phyloP scores from a whole-genome alignment of 1,140 invertebrate genomes.

The Procambarus virginalis region DNA sequence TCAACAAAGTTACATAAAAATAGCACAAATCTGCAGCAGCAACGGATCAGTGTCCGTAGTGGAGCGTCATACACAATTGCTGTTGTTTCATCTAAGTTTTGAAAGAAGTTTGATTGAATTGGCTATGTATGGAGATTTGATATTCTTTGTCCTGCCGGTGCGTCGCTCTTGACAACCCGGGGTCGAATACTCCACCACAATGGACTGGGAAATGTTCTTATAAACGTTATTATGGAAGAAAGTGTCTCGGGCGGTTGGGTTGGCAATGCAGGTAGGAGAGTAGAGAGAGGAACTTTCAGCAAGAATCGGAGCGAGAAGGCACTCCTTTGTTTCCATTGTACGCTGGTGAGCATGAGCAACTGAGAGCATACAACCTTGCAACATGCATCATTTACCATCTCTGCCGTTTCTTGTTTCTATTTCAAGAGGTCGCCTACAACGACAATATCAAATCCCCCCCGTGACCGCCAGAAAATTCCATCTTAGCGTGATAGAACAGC shows the following conservation, averaged over 20 bases:
- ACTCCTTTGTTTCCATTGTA: conserved; percentile 3
- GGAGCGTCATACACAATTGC: not conserved
- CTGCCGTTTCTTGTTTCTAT: not conserved
- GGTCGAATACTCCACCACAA: not conserved
- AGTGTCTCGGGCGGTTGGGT: not conserved
- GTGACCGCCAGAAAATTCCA: not conserved
- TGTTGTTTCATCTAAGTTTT: conserved; percentile 31
- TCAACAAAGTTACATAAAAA: not conserved
- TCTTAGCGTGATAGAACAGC: not conserved
- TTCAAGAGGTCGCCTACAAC: too few relatives aligned
- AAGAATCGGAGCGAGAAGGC: too few relatives aligned
- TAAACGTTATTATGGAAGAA: conserved; percentile 1
- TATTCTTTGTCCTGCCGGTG: not conserved
- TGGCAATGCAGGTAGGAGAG: not conserved
- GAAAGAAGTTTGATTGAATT: conserved; percentile 44
- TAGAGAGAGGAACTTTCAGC: not conserved
- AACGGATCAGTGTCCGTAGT: not conserved
- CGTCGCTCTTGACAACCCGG: not conserved
- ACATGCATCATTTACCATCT: conserved; percentile 6
- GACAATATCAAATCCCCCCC: not conserved
- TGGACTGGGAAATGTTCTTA: not conserved
- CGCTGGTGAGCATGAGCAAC: too few relatives aligned
- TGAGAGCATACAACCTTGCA: not conserved
- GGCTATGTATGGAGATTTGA: conserved; percentile 40
- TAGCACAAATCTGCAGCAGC: not conserved